A percentile compares a stretch with the other conserved stretches of the same genome.
Evolutionary conservation across 2,888 invertebrate species (phyloP).

Genomic region (Therioaphis trifolii): DNA sequence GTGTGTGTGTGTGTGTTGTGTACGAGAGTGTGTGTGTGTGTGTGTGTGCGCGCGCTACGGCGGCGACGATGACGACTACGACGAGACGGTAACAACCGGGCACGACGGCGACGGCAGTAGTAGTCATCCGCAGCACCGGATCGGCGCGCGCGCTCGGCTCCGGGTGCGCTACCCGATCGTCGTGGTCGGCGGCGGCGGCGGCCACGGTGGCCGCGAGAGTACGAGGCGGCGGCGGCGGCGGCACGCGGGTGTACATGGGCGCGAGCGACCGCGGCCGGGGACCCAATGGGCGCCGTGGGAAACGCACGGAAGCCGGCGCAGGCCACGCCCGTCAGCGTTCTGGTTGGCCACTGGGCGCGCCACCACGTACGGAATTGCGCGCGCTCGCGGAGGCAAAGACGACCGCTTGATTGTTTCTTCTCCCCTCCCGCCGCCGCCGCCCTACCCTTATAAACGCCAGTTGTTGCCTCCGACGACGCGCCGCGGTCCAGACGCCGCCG

Average conservation of each 20-base stretch:
- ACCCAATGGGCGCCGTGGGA: slow-evolving; percentile 72
- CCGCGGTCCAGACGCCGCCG: not conserved
- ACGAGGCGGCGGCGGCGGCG: no score
- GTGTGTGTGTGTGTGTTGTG: not conserved
- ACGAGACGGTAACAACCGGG: not conserved
- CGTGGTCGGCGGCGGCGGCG: slow-evolving; percentile 70
- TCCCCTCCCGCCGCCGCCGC: slow-evolving; percentile 2
- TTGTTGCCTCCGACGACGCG: slow-evolving; percentile 43
- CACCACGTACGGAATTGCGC: slow-evolving; percentile 46
- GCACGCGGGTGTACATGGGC: slow-evolving; percentile 68
- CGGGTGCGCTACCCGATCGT: slow-evolving; percentile 61
- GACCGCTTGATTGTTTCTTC: slow-evolving; percentile 44
- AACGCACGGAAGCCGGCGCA: slow-evolving; percentile 74
- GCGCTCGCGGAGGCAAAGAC: not conserved
- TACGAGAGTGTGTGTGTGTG: not conserved
- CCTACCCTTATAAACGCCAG: slow-evolving; percentile 25
- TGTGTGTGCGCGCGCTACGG: not conserved
- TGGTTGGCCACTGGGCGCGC: slow-evolving; percentile 67
- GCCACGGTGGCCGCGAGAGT: slow-evolving; percentile 72
- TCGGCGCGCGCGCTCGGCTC: slow-evolving; percentile 42
- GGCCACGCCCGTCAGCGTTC: slow-evolving; percentile 68
- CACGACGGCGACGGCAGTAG: not conserved
- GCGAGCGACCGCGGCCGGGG: slow-evolving; percentile 65
- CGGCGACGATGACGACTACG: not conserved
- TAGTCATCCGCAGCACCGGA: slow-evolving; percentile 18